phyloP scores from a whole-genome alignment of 1,140 invertebrate species.

The Heliconius himera region DNA sequence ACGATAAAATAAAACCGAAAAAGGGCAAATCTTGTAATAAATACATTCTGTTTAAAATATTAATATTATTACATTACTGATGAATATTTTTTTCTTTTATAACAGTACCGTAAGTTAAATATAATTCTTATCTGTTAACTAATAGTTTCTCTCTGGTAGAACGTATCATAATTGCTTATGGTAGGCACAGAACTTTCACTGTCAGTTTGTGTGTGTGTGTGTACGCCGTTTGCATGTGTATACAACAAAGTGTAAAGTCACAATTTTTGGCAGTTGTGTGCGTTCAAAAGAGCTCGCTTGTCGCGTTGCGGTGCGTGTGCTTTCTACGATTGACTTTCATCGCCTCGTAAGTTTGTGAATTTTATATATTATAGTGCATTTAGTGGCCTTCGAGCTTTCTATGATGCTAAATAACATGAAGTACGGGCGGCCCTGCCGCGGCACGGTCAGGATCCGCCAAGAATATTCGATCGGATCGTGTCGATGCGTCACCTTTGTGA shows the following conservation, averaged over 20 bases:
- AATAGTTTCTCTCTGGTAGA: neutral
- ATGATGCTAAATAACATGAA: slow-evolving; percentile 15
- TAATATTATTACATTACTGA: neutral
- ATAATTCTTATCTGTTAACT: neutral
- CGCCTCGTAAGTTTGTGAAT: slow-evolving; percentile 79
- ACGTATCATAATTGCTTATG: slow-evolving; percentile 23
- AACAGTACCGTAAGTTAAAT: neutral
- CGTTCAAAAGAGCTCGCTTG: slow-evolving; percentile 72
- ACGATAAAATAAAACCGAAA: no score
- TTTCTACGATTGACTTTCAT: slow-evolving; percentile 78
- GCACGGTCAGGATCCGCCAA: slow-evolving; percentile 49
- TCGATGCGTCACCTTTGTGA: slow-evolving; percentile 81
- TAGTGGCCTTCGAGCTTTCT: slow-evolving; percentile 46
- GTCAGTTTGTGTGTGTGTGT: slow-evolving; percentile 34
- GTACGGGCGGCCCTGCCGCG: slow-evolving; percentile 18
- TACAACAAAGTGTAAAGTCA: slow-evolving; percentile 32
- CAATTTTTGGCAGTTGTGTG: slow-evolving; percentile 48
- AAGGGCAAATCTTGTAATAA: no score
- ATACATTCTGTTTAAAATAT: no score
- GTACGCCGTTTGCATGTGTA: slow-evolving; percentile 33
- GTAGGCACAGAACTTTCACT: slow-evolving; percentile 31
- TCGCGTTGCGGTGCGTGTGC: slow-evolving; percentile 78
- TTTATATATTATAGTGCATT: slow-evolving; percentile 66
- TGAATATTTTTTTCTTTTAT: neutral
- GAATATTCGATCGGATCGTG: slow-evolving; percentile 77